Evolutionary conservation across 2,888 invertebrate species (phyloP).

Genomic region (Sinelater perroti): DNA sequence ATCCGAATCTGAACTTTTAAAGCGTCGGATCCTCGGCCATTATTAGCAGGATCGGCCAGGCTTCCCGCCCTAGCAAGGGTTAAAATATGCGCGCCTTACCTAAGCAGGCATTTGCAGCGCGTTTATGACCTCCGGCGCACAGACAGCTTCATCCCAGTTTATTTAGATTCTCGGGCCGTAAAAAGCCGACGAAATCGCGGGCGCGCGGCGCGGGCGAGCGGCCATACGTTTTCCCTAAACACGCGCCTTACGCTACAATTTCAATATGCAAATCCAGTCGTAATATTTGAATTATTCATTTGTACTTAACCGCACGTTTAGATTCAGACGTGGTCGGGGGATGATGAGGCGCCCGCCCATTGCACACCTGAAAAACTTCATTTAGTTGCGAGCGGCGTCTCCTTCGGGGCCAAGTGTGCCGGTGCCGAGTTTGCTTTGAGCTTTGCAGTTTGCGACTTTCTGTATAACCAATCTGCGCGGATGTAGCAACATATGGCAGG

Average conservation of each 20-base stretch:
- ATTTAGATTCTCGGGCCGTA: constrained; percentile 29
- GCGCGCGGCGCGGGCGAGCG: too few species aligned
- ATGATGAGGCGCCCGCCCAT: constrained; percentile 24
- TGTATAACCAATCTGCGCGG: constrained; percentile 29
- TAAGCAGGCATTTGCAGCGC: constrained; percentile 22
- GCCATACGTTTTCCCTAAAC: constrained; percentile 29
- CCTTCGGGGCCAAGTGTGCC: constrained; percentile 30
- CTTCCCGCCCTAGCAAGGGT: constrained; percentile 9
- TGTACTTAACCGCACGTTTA: constrained; percentile 33
- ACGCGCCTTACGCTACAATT: constrained; percentile 34
- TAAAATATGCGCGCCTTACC: constrained; percentile 25
- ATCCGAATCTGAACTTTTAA: not conserved
- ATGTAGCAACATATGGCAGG: constrained; percentile 30
- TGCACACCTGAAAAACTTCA: constrained; percentile 34
- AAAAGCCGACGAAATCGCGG: constrained; percentile 23
- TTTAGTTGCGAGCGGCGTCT: constrained; percentile 26
- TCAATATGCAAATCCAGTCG: constrained; percentile 39
- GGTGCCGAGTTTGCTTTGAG: constrained; percentile 29
- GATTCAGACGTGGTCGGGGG: constrained; percentile 26
- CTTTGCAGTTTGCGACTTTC: constrained; percentile 32
- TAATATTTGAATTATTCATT: constrained; percentile 40
- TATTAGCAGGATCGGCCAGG: too few species aligned
- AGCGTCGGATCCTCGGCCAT: not conserved
- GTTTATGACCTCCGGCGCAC: constrained; percentile 21
- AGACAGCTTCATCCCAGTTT: constrained; percentile 27